Conservation (phyloP, 2,888 invertebrate species). For the Drosophila multiciliata region DNA sequence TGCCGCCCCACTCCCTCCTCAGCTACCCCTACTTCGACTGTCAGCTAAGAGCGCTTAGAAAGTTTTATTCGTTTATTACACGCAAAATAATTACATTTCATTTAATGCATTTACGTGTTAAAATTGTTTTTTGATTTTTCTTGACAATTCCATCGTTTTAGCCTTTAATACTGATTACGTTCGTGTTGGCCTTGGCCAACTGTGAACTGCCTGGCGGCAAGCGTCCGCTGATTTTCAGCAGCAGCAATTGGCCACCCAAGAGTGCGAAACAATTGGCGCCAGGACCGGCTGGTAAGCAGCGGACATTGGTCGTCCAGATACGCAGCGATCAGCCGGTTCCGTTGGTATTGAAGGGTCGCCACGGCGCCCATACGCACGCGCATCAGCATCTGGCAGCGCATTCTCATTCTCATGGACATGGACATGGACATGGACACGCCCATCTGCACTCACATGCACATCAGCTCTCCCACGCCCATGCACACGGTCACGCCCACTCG, state of each 20-base stretch:
- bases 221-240: constrained; percentile 74
- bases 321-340: constrained; percentile 84
- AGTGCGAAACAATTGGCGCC: constrained; percentile 71
- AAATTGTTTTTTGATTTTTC: constrained; percentile 21
- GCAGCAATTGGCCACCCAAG: constrained; percentile 77
- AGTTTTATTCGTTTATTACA: constrained; percentile 49
- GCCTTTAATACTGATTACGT: constrained; percentile 50
- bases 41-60: constrained; percentile 50
- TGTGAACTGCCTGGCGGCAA: constrained; percentile 74
- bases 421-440: constrained; percentile 48
- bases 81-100: constrained; percentile 46
- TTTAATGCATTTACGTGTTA: constrained; percentile 32
- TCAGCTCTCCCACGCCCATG: constrained; percentile 42
- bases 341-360: constrained; percentile 81
- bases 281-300: constrained; percentile 63
- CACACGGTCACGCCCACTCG: constrained; percentile 55
- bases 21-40: not conserved
- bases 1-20: not conserved
- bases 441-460: constrained; percentile 45
- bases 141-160: constrained; percentile 42
- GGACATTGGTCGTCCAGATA: constrained; percentile 83
- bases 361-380: constrained; percentile 51
- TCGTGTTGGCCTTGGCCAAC: constrained; percentile 61
- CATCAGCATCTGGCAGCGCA: constrained; percentile 44
- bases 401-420: constrained; percentile 33